A percentile compares a stretch with the other conserved stretches of the same genome.
phyloP scores from a whole-genome alignment of 35 echinoderm and acorn worm species.

The Anneissia japonica region DNA sequence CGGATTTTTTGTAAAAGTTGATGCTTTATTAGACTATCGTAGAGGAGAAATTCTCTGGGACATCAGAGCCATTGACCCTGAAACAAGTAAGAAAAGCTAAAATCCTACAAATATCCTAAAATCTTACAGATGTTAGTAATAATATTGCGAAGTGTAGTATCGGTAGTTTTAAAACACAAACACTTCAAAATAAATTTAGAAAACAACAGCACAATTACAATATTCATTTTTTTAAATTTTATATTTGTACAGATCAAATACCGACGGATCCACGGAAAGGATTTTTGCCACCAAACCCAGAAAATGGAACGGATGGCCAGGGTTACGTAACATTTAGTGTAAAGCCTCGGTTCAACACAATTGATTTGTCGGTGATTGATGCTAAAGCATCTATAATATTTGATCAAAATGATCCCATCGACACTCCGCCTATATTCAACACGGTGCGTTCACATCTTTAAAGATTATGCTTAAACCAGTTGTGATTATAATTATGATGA shows the following conservation, averaged over 20 bases:
- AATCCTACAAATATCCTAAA: no score
- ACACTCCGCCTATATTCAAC: slow-evolving; percentile 47
- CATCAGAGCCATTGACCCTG: not conserved
- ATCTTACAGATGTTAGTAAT: no score
- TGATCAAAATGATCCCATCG: slow-evolving; percentile 49
- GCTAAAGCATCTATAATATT: slow-evolving; percentile 52
- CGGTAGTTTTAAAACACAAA: no score
- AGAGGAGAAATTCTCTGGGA: not conserved
- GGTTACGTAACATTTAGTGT: slow-evolving; percentile 45
- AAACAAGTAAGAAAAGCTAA: not conserved
- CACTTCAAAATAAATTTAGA: no score
- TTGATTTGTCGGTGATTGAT: slow-evolving; percentile 13
- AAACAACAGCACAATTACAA: no score
- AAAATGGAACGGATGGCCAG: slow-evolving; percentile 59
- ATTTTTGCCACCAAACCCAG: slow-evolving; percentile 47
- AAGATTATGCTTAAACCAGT: no score
- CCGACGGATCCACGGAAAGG: slow-evolving; percentile 46
- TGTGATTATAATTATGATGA: no score
- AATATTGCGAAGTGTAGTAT: no score
- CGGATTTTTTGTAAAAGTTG: not conserved
- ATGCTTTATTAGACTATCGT: not conserved
- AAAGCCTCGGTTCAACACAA: not conserved
- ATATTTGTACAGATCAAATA: slow-evolving; percentile 13
- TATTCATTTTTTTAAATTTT: no score
- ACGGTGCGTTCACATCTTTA: slow-evolving; percentile 29